Evolutionary conservation across 2,113 vertebrate genomes (phyloP).

Genomic region (Gopherus flavomarginatus): DNA sequence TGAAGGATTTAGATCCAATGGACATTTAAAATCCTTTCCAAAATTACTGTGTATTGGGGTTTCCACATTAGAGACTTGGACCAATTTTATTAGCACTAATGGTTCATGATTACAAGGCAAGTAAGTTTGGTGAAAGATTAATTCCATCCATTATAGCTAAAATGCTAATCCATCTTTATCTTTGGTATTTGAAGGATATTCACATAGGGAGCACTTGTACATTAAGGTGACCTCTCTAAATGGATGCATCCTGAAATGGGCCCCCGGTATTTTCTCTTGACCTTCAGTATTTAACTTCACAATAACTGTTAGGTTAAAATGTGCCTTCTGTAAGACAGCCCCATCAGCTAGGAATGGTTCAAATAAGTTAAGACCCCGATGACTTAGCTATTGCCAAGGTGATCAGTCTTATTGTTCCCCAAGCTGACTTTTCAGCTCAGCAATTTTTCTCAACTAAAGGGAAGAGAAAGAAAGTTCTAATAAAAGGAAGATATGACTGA

Average conservation of each 20-base stretch:
- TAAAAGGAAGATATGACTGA: neutral
- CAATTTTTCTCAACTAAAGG: neutral
- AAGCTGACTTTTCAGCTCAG: neutral
- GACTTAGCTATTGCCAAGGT: neutral
- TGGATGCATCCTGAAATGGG: neutral
- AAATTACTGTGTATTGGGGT: accelerated
- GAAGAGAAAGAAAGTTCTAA: neutral
- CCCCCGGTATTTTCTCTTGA: neutral
- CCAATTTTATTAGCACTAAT: neutral
- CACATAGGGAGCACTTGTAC: neutral
- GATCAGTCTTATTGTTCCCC: neutral
- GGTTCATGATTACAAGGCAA: neutral
- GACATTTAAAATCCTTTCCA: neutral
- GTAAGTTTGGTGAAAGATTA: neutral
- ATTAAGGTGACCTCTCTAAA: neutral
- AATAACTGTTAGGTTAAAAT: neutral
- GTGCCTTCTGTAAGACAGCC: neutral
- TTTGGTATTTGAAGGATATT: neutral
- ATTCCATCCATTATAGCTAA: neutral
- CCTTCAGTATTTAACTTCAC: neutral
- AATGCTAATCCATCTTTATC: neutral
- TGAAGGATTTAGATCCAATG: neutral
- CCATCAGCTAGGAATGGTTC: neutral
- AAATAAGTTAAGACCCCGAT: accelerated
- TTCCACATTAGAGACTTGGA: neutral